Base-by-base conservation (phyloP, 2,797 vertebrate species). In the Sebastes minor region DNA sequence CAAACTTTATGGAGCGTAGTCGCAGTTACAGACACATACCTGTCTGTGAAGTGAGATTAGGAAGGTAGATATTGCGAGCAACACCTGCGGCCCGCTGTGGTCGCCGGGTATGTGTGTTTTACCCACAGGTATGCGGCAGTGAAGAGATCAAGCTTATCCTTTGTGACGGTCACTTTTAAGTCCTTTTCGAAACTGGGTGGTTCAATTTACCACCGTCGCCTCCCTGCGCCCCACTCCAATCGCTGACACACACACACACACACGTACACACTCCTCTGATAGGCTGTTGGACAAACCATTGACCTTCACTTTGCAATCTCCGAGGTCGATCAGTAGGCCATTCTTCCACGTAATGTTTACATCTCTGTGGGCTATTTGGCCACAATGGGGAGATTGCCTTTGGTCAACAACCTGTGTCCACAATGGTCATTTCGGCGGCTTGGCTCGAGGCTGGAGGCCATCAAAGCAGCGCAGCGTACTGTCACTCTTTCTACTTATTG, bases 281-380 rank as follows among this genome's bases (percentile, higher is more conserved):
- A 83, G 89, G 87, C 74, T 88, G 72, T 32, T 83, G 86, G 90
- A 92, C 85, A 90, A 91, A 91, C 84, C 90, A 91, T 89, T 94
- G 92, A 95, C 94, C 93, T 95, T 95, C 89, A 81, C 85, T 93
- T 94, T 93, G 92, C 90, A 95, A 95, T 95, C 93, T 94, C 86
- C 73, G 82, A 88, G 91, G 90, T 89, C 79, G 86, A 95, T 95
- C 94, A 92, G 92, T 73, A 75, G 89, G 84, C 93, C 85, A 93
- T 95, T 95, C 94, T 94, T 92, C 92, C 86, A 90, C 92, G 91
- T 91, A 92, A 93, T 95, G 94, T 94, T 94, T 94, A 95, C 94
- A 93, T 94, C 89, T 94, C 91, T 89, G 86, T 86, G 92, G 93
- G 83, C 92, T 87, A 90, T 95, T 95, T 92, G 84, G 85, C 74